phyloP scores from a whole-genome alignment of 2,113 vertebrate genomes.

The Lepus americanus region DNA sequence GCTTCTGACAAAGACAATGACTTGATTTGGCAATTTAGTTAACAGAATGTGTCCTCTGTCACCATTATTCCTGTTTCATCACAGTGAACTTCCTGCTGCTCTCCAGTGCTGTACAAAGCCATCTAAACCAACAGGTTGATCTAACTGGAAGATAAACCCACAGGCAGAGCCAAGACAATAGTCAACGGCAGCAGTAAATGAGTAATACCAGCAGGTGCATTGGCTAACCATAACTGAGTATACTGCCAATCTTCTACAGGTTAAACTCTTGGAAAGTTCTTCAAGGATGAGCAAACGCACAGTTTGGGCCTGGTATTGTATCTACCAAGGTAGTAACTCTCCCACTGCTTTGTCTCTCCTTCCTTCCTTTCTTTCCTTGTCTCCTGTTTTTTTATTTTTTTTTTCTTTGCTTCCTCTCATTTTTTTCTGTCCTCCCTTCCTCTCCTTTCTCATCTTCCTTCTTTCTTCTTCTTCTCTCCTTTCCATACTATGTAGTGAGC shows the following conservation, averaged over 20 bases:
- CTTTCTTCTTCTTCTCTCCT: too few relatives aligned
- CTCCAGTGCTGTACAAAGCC: not conserved
- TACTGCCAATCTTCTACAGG: not conserved
- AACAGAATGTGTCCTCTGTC: not conserved
- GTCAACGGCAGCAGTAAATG: not conserved
- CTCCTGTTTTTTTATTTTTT: not conserved
- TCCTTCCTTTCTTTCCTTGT: not conserved
- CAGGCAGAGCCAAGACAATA: not conserved
- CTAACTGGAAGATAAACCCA: not conserved
- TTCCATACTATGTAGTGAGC: not conserved
- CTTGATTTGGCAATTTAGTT: not conserved
- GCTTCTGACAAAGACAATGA: not conserved
- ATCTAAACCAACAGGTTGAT: accelerated
- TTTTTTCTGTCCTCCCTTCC: not conserved
- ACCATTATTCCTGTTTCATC: not conserved
- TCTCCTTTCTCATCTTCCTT: not conserved
- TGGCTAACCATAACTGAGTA: not conserved
- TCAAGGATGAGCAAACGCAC: not conserved
- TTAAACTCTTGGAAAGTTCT: not conserved
- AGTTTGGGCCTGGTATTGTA: not conserved
- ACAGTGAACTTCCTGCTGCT: not conserved
- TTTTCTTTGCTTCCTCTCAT: not conserved
- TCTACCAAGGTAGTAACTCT: not conserved
- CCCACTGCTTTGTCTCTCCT: too few relatives aligned
- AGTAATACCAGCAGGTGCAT: not conserved